phyloP scores from a whole-genome alignment of 2,113 vertebrate species.

The Microtus richardsoni region DNA sequence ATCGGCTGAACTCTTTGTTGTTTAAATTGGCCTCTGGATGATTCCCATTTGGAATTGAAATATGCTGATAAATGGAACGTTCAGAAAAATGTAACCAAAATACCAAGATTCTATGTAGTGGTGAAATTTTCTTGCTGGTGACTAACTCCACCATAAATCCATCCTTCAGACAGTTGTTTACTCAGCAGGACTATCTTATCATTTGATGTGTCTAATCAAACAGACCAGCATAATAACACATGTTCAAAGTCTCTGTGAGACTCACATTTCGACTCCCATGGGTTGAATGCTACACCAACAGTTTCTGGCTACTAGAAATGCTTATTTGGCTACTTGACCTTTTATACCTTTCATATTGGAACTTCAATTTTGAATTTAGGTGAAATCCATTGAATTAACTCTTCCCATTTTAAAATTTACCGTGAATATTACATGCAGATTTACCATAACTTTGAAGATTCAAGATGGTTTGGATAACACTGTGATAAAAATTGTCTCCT shows the following conservation, averaged over 20 bases:
- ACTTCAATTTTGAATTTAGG: neutral
- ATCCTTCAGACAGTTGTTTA: neutral
- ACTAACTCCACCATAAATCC: neutral
- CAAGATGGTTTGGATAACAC: neutral
- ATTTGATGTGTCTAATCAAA: constrained; percentile 40
- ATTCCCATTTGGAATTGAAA: neutral
- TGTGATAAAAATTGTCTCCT: constrained; percentile 21
- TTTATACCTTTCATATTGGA: neutral
- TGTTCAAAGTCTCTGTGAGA: constrained; percentile 15
- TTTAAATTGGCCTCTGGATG: constrained; percentile 2
- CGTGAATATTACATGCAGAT: neutral
- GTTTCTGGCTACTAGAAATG: neutral
- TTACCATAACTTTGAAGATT: constrained; percentile 15
- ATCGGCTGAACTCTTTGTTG: neutral
- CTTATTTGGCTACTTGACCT: neutral
- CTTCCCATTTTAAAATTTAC: neutral
- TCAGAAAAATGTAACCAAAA: constrained; percentile 1
- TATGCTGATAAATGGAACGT: neutral
- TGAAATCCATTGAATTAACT: neutral
- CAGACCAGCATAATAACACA: neutral
- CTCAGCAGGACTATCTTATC: constrained; percentile 9
- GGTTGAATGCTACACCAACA: neutral
- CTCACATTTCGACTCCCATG: neutral
- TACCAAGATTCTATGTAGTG: neutral
- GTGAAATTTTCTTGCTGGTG: constrained; percentile 8